These are phyloP conservation scores for Epinephelus cyanopodus DNA, from an alignment of 2,113 vertebrate genomes.

Conservation along the genomic window DNA sequence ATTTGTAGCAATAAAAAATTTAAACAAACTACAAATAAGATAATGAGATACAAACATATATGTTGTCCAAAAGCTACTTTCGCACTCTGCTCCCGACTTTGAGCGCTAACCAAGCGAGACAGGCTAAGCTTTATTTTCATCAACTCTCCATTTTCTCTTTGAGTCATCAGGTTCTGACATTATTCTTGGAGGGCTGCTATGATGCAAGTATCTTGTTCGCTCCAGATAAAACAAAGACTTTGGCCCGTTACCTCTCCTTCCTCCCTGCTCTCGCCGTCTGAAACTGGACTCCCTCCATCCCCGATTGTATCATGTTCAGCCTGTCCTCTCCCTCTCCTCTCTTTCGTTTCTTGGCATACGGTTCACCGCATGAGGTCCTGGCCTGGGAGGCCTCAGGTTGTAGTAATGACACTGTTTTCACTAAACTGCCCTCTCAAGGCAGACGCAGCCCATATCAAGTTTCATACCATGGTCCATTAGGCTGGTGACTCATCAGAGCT, in stretches of 20 bases:
- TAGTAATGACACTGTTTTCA: slow-evolving; percentile 72
- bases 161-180: slow-evolving; percentile 76
- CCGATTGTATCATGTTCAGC: slow-evolving; percentile 55
- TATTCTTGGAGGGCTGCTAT: slow-evolving; percentile 74
- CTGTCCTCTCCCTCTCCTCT: slow-evolving; percentile 39
- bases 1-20: slow-evolving; percentile 13
- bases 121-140: slow-evolving; percentile 63
- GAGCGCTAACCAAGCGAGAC: slow-evolving; percentile 53
- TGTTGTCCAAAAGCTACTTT: slow-evolving; percentile 39
- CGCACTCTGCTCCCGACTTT: slow-evolving; percentile 3
- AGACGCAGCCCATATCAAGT: slow-evolving; percentile 58
- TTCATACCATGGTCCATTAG: slow-evolving; percentile 66
- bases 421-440: slow-evolving; percentile 52
- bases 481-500: slow-evolving; percentile 70
- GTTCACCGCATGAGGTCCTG: slow-evolving; percentile 59
- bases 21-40: slow-evolving; percentile 28
- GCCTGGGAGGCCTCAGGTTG: slow-evolving; percentile 70
- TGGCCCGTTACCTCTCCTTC: slow-evolving; percentile 24
- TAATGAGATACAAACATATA: slow-evolving; percentile 19
- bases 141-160: slow-evolving; percentile 70
- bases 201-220: slow-evolving; percentile 68
- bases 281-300: slow-evolving; percentile 49
- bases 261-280: slow-evolving; percentile 36
- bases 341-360: slow-evolving; percentile 43
- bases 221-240: slow-evolving; percentile 76